Conservation (phyloP, 2,797 vertebrate genomes). For the Lateolabrax maculatus region DNA sequence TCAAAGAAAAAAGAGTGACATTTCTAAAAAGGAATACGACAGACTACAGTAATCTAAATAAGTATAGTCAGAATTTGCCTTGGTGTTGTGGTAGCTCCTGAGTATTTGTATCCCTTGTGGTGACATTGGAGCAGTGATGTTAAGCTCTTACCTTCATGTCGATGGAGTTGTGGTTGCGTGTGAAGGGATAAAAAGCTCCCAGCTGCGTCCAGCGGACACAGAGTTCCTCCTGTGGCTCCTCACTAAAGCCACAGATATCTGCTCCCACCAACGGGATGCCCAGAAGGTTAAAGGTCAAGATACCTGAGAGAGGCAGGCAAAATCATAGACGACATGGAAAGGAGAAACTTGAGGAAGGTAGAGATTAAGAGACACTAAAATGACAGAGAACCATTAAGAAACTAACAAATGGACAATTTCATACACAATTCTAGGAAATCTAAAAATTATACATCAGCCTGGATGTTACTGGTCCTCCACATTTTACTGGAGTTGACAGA, state of each 20-base stretch:
- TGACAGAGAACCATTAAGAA: background rate
- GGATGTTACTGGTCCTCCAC: background rate
- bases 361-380: background rate
- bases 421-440: background rate
- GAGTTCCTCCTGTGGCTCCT: conserved; percentile 89
- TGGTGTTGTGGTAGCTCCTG: background rate
- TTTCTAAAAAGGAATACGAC: background rate
- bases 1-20: background rate
- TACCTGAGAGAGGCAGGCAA: conserved; percentile 76
- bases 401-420: background rate
- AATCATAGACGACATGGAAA: background rate
- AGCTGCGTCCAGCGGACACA: conserved; percentile 93
- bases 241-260: conserved; percentile 90
- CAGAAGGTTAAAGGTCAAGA: conserved; percentile 92
- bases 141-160: conserved; percentile 73
- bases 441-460: background rate
- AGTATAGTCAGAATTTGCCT: no score
- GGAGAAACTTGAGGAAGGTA: background rate
- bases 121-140: background rate
- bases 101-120: background rate
- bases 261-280: conserved; percentile 91
- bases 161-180: conserved; percentile 91
- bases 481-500: background rate
- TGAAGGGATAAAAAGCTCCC: conserved; percentile 92
- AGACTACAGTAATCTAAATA: background rate